phyloP scores from a whole-genome alignment of 2,797 vertebrate species.

The Aplochiton taeniatus region DNA sequence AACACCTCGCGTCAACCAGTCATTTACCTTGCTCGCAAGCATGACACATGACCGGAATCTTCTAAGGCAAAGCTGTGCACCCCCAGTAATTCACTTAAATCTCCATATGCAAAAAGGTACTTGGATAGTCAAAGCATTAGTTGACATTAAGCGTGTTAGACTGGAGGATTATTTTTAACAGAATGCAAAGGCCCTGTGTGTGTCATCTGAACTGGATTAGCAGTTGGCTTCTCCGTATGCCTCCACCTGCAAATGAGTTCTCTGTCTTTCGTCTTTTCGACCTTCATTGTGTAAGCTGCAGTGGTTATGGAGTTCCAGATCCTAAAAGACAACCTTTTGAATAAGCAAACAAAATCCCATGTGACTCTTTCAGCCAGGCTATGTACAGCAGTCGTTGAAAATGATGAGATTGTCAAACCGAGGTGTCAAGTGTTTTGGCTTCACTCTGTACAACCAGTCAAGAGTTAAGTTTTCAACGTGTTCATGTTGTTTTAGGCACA shows the following conservation, averaged over 20 bases:
- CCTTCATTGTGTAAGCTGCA: slow-evolving; percentile 7
- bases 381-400: slow-evolving; percentile 11
- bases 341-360: no score
- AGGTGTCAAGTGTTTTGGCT: not conserved
- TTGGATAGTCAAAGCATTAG: no score
- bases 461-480: not conserved
- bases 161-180: not conserved
- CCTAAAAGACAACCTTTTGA: no score
- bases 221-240: not conserved
- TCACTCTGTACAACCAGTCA: not conserved
- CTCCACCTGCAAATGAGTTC: not conserved
- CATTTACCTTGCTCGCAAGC: not conserved
- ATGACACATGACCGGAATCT: not conserved
- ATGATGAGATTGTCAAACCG: slow-evolving; percentile 44
- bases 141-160: no score
- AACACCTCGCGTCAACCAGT: not conserved
- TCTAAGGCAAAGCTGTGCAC: slow-evolving; percentile 3
- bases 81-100: not conserved
- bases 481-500: not conserved
- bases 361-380: no score
- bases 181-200: not conserved
- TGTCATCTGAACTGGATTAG: not conserved
- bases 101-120: not conserved
- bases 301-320: no score
- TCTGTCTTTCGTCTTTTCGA: not conserved